A percentile compares a stretch with the other conserved stretches of the same genome.
These are phyloP conservation scores for Lepidonotus clava DNA, from an alignment of 2,888 invertebrate species.

Conservation along the genomic window DNA sequence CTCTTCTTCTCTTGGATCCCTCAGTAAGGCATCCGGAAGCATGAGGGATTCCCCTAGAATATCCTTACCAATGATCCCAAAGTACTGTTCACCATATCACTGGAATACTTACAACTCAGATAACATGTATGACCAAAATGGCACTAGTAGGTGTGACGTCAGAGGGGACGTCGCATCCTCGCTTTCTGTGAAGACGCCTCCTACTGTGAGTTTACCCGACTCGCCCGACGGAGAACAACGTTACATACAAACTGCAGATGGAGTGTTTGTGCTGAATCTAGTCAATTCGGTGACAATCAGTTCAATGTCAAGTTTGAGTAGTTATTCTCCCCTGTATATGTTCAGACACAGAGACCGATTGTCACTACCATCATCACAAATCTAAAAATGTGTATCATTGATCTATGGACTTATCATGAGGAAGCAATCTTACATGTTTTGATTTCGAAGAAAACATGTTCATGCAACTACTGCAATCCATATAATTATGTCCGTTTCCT, in stretches of 20 bases:
- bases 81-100: background rate
- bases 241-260: constrained; percentile 20
- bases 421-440: too few species aligned
- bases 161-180: background rate
- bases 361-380: background rate
- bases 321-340: background rate
- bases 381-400: too few species aligned
- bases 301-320: background rate
- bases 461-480: too few species aligned
- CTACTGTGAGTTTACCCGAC: background rate
- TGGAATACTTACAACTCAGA: background rate
- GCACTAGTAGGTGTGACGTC: background rate
- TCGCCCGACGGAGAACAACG: background rate
- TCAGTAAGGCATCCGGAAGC: background rate
- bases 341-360: background rate
- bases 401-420: too few species aligned
- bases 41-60: background rate
- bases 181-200: constrained; percentile 24
- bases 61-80: background rate
- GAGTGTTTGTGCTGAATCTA: constrained; percentile 31
- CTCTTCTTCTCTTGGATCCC: background rate
- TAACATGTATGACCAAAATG: background rate
- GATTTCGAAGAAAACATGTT: too few species aligned
- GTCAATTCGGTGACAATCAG: constrained; percentile 6
- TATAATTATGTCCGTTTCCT: too few species aligned